phyloP scores from a whole-genome alignment of 2,113 vertebrate genomes.

The Ceyx melanurus region DNA sequence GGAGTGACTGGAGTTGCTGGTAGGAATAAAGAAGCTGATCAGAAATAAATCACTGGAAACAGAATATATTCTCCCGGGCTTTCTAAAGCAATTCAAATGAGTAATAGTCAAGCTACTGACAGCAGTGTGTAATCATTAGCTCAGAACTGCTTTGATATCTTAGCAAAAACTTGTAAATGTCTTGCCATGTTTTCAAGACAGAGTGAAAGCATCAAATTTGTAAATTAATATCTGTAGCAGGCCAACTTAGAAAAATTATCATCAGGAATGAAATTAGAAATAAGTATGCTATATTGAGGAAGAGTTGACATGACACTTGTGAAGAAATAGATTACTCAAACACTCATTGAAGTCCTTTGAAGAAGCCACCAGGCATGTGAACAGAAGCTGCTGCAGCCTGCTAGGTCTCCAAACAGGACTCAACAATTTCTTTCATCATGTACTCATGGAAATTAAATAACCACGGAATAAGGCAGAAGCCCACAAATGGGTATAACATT shows the following conservation, averaged over 20 bases:
- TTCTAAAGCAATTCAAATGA: background rate
- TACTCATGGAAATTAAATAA: background rate
- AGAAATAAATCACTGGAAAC: background rate
- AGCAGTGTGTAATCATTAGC: background rate
- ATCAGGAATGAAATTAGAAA: background rate
- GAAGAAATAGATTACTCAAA: background rate
- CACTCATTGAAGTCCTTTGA: constrained; percentile 13
- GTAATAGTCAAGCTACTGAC: background rate
- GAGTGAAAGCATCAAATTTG: background rate
- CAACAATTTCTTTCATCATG: constrained; percentile 5
- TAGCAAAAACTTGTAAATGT: background rate
- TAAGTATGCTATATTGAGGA: background rate
- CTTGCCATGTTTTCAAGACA: background rate
- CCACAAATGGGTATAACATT: background rate
- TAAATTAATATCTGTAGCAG: background rate
- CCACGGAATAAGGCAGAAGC: background rate
- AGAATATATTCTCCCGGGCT: background rate
- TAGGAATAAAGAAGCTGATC: background rate
- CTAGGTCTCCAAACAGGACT: background rate
- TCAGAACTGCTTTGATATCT: background rate
- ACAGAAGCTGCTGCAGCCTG: background rate
- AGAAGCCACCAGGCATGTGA: background rate
- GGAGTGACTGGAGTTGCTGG: background rate
- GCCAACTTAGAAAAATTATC: background rate
- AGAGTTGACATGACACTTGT: background rate